Evolutionary conservation across 1,140 invertebrate genomes (phyloP).

Genomic region (Philopotamus ludificatus): DNA sequence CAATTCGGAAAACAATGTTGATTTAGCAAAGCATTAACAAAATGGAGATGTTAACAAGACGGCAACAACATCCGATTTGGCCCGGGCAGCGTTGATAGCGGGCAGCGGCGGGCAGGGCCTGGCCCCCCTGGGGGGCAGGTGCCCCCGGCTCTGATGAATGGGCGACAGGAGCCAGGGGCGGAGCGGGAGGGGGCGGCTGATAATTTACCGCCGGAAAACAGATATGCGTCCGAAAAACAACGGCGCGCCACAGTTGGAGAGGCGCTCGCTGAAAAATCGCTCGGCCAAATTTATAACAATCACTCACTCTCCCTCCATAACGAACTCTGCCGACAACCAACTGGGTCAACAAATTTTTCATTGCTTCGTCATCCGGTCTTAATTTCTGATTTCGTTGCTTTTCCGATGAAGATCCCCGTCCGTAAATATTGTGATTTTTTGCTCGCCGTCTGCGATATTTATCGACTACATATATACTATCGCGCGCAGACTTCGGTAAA

Average conservation of each 20-base stretch:
- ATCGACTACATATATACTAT: too few species aligned
- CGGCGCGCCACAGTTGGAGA: neutral
- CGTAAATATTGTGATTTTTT: too few species aligned
- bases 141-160: conserved; percentile 28
- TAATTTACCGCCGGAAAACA: conserved; percentile 37
- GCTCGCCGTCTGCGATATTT: too few species aligned
- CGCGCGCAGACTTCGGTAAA: too few species aligned
- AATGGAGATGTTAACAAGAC: conserved; percentile 1
- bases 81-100: neutral
- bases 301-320: too few species aligned
- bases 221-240: conserved; percentile 33
- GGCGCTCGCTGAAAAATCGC: conserved; percentile 7
- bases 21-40: too few species aligned
- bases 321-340: too few species aligned
- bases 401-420: too few species aligned
- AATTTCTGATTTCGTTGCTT: too few species aligned
- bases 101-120: neutral
- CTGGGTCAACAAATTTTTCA: too few species aligned
- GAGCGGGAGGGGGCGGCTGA: conserved; percentile 18
- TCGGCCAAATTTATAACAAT: neutral
- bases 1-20: too few species aligned
- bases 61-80: conserved; percentile 11
- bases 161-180: conserved; percentile 19
- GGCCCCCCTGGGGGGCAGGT: neutral
- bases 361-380: too few species aligned